Evolutionary conservation across 64 coral and sea anemone species (phyloP).

Genomic region (Stylophora pistillata): DNA sequence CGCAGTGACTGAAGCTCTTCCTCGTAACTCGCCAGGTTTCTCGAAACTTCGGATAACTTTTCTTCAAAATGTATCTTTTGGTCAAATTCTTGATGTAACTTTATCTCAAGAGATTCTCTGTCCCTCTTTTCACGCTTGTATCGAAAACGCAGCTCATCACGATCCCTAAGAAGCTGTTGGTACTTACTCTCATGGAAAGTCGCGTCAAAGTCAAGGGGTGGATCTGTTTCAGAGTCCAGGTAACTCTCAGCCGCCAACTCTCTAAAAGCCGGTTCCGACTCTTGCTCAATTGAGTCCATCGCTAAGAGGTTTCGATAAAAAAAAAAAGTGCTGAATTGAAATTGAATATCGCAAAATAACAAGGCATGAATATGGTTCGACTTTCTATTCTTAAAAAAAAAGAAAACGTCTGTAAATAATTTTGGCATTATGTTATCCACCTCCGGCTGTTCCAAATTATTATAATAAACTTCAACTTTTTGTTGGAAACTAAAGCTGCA

Average conservation of each 20-base stretch:
- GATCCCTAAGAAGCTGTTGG: conserved; percentile 27
- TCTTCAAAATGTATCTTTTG: conserved; percentile 49
- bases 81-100: conserved; percentile 34
- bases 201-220: background rate
- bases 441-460: background rate
- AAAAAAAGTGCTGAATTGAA: background rate
- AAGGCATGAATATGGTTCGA: too few relatives aligned
- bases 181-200: conserved; percentile 23
- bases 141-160: conserved; percentile 39
- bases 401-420: too few relatives aligned
- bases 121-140: conserved; percentile 47
- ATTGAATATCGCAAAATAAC: too few relatives aligned
- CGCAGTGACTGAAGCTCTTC: conserved; percentile 24
- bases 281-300: conserved; percentile 19
- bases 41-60: background rate
- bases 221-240: background rate
- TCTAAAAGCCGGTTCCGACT: background rate
- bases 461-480: background rate
- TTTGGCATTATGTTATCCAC: background rate
- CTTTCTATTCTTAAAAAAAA: too few relatives aligned
- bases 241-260: background rate
- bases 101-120: conserved; percentile 22
- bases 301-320: background rate
- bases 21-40: conserved; percentile 38
- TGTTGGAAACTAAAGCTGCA: background rate